These are phyloP conservation scores for Gobionotothen gibberifrons DNA, from an alignment of 2,797 vertebrate species.

Conservation along the genomic window DNA sequence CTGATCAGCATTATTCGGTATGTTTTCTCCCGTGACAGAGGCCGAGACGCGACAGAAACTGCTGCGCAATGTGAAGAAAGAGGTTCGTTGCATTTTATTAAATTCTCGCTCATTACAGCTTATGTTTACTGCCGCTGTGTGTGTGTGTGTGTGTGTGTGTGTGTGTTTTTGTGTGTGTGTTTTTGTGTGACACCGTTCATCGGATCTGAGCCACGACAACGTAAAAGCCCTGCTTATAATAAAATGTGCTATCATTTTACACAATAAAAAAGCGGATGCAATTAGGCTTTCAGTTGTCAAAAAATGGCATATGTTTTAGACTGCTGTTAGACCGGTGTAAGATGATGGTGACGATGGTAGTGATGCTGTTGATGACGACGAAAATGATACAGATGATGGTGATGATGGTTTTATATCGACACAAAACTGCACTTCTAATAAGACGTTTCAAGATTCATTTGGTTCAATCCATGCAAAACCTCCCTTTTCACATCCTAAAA, in stretches of 20 bases:
- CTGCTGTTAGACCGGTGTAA: slow-evolving; percentile 35
- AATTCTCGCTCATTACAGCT: slow-evolving; percentile 7
- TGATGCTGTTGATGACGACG: slow-evolving; percentile 31
- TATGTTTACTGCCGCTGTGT: slow-evolving; percentile 32
- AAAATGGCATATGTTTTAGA: slow-evolving; percentile 18
- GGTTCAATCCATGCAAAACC: neutral
- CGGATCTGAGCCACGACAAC: slow-evolving; percentile 29
- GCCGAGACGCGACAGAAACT: slow-evolving; percentile 95
- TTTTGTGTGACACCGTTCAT: neutral
- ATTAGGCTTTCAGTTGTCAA: neutral
- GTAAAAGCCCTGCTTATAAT: slow-evolving; percentile 55
- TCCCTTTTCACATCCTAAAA: neutral
- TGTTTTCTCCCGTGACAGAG: slow-evolving; percentile 85
- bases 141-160: neutral
- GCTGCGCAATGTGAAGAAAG: slow-evolving; percentile 97
- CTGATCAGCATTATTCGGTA: slow-evolving; percentile 44
- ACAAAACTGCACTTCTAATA: slow-evolving; percentile 9
- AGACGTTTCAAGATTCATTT: neutral
- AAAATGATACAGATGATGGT: slow-evolving; percentile 9
- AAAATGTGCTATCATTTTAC: neutral
- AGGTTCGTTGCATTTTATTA: slow-evolving; percentile 84
- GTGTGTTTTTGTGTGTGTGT: neutral
- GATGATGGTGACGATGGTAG: slow-evolving; percentile 38
- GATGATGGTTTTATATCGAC: slow-evolving; percentile 31
- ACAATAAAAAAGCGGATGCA: neutral